Evolutionary conservation across 2,797 vertebrate genomes (phyloP).

Genomic region (Lindbergichthys nudifrons): DNA sequence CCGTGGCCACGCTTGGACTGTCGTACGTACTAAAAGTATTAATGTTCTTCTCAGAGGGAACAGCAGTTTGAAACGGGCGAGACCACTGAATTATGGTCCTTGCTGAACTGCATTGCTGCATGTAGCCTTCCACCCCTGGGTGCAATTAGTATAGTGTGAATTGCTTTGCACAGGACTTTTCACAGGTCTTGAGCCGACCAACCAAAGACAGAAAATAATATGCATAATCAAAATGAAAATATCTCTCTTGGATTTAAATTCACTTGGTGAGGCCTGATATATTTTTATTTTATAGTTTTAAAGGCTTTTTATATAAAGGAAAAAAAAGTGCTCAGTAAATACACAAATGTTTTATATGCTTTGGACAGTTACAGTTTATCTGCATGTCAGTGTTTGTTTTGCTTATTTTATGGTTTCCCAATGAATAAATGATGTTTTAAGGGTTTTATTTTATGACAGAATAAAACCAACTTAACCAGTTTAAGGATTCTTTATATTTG

Average conservation of each 20-base stretch:
- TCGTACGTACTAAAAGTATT: not conserved
- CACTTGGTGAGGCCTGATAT: too few species aligned
- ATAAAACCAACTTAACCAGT: too few species aligned
- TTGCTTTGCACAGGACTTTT: too few species aligned
- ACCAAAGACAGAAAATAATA: too few species aligned
- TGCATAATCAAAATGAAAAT: too few species aligned
- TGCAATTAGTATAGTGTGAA: not conserved
- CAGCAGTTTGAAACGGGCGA: not conserved
- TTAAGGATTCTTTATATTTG: not conserved
- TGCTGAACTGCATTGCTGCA: not conserved
- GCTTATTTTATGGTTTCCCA: not conserved
- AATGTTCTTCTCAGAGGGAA: not conserved
- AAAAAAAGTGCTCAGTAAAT: too few species aligned
- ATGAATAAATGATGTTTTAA: not conserved
- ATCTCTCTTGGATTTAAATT: too few species aligned
- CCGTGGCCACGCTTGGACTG: not conserved
- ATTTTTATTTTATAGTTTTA: too few species aligned
- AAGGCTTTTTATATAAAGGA: too few species aligned
- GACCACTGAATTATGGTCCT: not conserved
- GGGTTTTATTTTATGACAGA: too few species aligned
- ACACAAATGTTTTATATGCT: not conserved
- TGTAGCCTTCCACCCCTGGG: not conserved
- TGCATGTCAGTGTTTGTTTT: not conserved
- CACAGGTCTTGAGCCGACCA: too few species aligned
- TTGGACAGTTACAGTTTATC: not conserved